Percentiles rank a stretch among this genome's conserved stretches.
Evolutionary conservation across 2,888 invertebrate genomes (phyloP).

Genomic region (Philonicus albiceps): DNA sequence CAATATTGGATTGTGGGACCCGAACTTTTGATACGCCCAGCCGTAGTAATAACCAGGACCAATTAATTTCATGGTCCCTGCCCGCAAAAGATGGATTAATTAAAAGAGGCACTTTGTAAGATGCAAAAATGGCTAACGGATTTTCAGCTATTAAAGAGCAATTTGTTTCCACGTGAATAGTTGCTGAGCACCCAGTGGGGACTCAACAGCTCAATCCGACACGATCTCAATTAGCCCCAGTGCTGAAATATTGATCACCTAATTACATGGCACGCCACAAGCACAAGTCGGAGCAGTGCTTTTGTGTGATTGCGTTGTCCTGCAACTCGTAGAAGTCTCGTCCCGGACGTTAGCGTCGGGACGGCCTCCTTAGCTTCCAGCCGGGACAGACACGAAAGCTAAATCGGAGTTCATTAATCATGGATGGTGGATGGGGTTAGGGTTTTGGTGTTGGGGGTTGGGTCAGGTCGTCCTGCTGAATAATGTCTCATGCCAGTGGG

Average conservation of each 20-base stretch:
- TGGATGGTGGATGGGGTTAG: neutral
- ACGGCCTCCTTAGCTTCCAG: neutral
- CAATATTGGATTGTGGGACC: neutral
- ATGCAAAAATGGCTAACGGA: neutral
- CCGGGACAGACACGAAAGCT: neutral
- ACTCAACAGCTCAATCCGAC: neutral
- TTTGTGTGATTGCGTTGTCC: slow-evolving; percentile 4
- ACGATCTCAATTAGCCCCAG: neutral
- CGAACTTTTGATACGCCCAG: neutral
- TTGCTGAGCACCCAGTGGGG: neutral
- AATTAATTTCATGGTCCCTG: neutral
- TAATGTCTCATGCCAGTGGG: neutral
- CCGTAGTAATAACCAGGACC: neutral
- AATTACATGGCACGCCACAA: slow-evolving; percentile 19
- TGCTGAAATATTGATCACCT: slow-evolving; percentile 31
- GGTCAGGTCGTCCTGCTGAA: neutral
- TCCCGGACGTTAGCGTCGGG: neutral
- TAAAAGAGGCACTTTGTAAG: neutral
- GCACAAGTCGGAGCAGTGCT: neutral
- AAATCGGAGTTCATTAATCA: slow-evolving; percentile 30
- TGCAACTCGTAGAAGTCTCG: neutral
- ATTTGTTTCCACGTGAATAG: neutral
- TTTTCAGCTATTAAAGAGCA: slow-evolving; percentile 21
- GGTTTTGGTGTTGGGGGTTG: neutral
- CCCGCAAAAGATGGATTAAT: neutral